These are phyloP conservation scores for Stylophora pistillata DNA, from an alignment of 64 coral and sea anemone genomes.

Conservation along the genomic window DNA sequence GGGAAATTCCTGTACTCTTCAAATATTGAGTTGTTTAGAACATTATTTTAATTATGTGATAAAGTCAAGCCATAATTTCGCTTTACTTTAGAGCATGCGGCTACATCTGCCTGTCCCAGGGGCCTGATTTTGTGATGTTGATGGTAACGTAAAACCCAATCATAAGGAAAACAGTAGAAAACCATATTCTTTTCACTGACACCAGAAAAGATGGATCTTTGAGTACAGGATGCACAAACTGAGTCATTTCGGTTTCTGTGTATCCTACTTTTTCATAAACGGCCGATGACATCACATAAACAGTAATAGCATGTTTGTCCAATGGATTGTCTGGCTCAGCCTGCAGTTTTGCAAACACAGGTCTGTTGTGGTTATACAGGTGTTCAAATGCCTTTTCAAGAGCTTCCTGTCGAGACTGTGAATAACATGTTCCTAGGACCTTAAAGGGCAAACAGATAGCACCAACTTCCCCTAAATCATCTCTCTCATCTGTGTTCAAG, in stretches of 20 bases:
- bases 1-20: too few species aligned
- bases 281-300: not conserved
- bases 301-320: constrained; percentile 65
- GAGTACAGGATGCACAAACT: constrained; percentile 50
- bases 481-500: not conserved
- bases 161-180: constrained; percentile 23
- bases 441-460: constrained; percentile 15
- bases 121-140: not conserved
- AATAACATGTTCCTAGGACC: constrained; percentile 45
- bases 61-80: too few species aligned
- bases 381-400: constrained; percentile 33
- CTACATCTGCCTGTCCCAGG: not conserved
- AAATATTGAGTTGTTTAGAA: too few species aligned
- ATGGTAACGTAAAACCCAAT: constrained; percentile 47
- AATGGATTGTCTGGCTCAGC: constrained; percentile 54
- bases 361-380: constrained; percentile 39
- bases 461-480: too few species aligned
- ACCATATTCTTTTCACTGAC: constrained; percentile 21
- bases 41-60: too few species aligned
- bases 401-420: not conserved
- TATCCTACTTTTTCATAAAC: constrained; percentile 56
- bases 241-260: constrained; percentile 68
- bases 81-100: not conserved
- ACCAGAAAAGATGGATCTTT: constrained; percentile 1
- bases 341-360: constrained; percentile 43